Base-by-base conservation (phyloP, 2,113 vertebrate genomes). In the Oreotrochilus melanogaster region DNA sequence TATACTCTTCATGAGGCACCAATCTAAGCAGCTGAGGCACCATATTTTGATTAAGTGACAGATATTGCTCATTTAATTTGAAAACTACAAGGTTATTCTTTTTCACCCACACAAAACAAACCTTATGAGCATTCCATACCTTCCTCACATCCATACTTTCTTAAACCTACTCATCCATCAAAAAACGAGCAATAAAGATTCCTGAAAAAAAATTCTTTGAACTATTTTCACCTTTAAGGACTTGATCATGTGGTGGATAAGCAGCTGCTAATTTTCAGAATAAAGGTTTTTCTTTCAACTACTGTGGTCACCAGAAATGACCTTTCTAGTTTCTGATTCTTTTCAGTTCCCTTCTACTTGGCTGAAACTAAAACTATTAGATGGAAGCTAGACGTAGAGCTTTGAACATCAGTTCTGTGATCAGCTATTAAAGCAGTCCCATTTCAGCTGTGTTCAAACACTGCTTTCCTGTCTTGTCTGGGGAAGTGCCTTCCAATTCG, bases 381-480 rank as follows among this genome's bases (percentile, higher is more conserved):
- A 64, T 67, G 14, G 66, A 82, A 75, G 67, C 70, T 85, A 95
- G 85, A 92, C 64, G 17, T 62, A 93, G 96, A 95, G 90, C 92
- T 97, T 96, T 95, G 95, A 97, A 73, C 93, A 96, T 95, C 93
- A 84, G 80, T 37, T 47, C 91, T 95, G 56, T 96, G 97, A 97
- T 97, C 96, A 95, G 87, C 75, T 90, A 43, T 94, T 64, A 95
- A 97, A 96, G 91, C 96, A 83, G 92, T 81, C 93, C 88, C 95
- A 93, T 97, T 97, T 98, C 82, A 65, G 87, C 90, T 92, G 57
- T 96, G 81, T 97, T 98, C 96, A 93, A 96, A 97, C 65, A 88
- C 69, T 58, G 62, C 75, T 96, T 98, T 96, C 84, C 96, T 94
- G 83, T 95, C 97, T 96, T 96, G 76, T 98, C 95, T 97, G 92